A percentile compares a stretch with the other conserved stretches of the same genome.
Conservation (phyloP, 2,113 vertebrate species). For the Amia ocellicauda region DNA sequence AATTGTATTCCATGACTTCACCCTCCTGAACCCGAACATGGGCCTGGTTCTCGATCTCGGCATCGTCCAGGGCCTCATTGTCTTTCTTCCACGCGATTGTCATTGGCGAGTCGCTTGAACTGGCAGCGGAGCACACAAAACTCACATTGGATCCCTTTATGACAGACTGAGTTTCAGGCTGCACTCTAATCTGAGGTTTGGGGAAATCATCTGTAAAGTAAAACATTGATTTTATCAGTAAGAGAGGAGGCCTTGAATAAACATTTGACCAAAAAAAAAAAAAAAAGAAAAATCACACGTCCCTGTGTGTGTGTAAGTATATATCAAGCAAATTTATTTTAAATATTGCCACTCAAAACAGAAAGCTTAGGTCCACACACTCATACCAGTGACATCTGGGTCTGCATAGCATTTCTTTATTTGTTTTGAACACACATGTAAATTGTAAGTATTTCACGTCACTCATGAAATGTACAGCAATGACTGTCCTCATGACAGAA, state of each 20-base stretch:
- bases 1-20: conserved; percentile 91
- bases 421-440: no score
- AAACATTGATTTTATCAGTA: no score
- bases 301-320: no score
- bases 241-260: no score
- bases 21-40: conserved; percentile 78
- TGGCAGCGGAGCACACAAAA: conserved; percentile 90
- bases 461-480: no score
- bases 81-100: conserved; percentile 98
- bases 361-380: no score
- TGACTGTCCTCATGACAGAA: no score
- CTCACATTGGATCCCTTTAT: conserved; percentile 88
- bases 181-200: conserved; percentile 93
- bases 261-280: conserved; percentile 31
- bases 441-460: no score
- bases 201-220: conserved; percentile 85
- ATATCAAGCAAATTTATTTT: no score
- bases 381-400: no score
- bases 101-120: conserved; percentile 96
- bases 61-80: conserved; percentile 83
- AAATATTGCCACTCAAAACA: no score
- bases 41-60: conserved; percentile 89
- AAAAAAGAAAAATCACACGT: conserved; percentile 17
- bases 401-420: no score
- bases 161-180: conserved; percentile 91